Conservation (phyloP, 2,113 vertebrate species). For the Solea solea region DNA sequence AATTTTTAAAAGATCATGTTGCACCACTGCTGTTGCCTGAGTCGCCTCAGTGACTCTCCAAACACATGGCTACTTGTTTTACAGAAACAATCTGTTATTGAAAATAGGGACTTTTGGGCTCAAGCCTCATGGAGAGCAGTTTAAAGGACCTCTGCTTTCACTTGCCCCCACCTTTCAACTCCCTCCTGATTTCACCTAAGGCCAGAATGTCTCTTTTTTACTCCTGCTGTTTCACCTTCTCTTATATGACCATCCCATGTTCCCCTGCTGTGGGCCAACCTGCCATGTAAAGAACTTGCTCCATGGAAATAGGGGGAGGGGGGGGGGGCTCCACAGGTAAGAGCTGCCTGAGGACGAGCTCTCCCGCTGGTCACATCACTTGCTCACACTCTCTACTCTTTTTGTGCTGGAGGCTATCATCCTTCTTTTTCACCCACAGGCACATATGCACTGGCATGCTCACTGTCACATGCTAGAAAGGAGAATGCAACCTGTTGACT, state of each 20-base stretch:
- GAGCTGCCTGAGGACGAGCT: slow-evolving; percentile 65
- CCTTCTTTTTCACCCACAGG: slow-evolving; percentile 22
- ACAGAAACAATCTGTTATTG: slow-evolving; percentile 1
- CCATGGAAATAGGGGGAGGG: slow-evolving; percentile 15
- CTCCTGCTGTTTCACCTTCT: slow-evolving; percentile 72
- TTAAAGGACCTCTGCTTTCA: slow-evolving; percentile 41
- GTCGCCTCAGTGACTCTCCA: neutral
- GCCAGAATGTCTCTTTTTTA: slow-evolving; percentile 47
- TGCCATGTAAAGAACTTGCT: slow-evolving; percentile 50
- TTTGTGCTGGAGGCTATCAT: slow-evolving; percentile 37
- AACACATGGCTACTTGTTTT: neutral
- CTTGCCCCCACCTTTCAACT: slow-evolving; percentile 1
- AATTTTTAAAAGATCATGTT: neutral
- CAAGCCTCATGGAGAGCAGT: neutral
- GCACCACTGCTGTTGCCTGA: neutral
- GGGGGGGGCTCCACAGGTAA: slow-evolving; percentile 58
- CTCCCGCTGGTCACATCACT: slow-evolving; percentile 48
- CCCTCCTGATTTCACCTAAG: slow-evolving; percentile 50
- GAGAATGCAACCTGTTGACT: slow-evolving; percentile 43
- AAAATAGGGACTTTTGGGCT: neutral
- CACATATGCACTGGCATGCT: slow-evolving; percentile 20
- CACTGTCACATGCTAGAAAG: slow-evolving; percentile 25
- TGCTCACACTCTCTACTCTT: slow-evolving; percentile 44
- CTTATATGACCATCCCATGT: slow-evolving; percentile 53
- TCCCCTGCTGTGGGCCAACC: slow-evolving; percentile 56